These are phyloP conservation scores for Argopecten irradians DNA, from an alignment of 1,140 invertebrate genomes.

Conservation along the genomic window DNA sequence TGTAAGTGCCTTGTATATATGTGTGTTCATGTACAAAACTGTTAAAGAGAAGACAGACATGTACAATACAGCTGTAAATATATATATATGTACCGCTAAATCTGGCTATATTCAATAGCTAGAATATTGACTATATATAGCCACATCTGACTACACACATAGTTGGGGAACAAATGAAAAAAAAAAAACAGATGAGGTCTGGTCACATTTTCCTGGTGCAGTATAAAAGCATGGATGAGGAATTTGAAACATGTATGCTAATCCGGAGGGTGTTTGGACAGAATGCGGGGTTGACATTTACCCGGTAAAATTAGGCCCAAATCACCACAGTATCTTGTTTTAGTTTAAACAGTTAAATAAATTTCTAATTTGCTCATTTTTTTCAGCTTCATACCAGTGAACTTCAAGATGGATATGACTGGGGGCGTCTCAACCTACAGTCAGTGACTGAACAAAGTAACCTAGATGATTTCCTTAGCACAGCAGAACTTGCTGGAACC, in stretches of 20 bases:
- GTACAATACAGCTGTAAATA: too few relatives aligned
- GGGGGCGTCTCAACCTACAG: slow-evolving; percentile 91
- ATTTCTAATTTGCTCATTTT: slow-evolving; percentile 49
- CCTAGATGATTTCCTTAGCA: slow-evolving; percentile 96
- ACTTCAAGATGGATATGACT: slow-evolving; percentile 92
- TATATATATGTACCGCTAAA: too few relatives aligned
- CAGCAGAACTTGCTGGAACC: slow-evolving; percentile 93
- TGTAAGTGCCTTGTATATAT: too few relatives aligned
- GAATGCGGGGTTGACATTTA: background rate
- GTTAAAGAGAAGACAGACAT: too few relatives aligned
- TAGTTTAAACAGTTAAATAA: background rate
- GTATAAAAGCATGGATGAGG: background rate
- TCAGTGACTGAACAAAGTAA: slow-evolving; percentile 97
- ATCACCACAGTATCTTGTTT: background rate
- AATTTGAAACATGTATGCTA: background rate
- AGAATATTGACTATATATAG: too few relatives aligned
- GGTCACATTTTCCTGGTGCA: too few relatives aligned
- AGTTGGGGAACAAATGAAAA: too few relatives aligned
- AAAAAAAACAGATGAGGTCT: background rate
- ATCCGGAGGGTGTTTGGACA: background rate
- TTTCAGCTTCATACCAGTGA: slow-evolving; percentile 91
- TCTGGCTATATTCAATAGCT: too few relatives aligned
- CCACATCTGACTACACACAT: too few relatives aligned
- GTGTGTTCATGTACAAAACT: too few relatives aligned
- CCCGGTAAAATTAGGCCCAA: background rate